Evolutionary conservation across 1,140 invertebrate genomes (phyloP), one percentile per base, ranked within the genome.

Genomic region (Drosophila varians): DNA sequence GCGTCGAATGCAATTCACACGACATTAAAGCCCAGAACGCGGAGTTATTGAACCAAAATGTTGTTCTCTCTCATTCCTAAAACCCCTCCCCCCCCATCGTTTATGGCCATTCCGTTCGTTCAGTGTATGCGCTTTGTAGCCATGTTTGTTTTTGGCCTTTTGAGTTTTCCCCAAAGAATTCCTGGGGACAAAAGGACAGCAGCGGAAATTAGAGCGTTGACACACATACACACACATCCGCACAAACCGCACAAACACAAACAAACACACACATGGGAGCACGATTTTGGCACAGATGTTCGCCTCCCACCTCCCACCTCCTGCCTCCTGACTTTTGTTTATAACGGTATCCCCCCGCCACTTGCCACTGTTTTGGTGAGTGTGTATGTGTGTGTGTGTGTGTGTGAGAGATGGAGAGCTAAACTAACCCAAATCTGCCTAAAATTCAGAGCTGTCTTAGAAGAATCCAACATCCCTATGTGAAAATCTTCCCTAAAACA

Each of bases 1-100:
- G 60, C 43, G 34, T 66, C 62, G 61, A 66, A 53, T 66, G 62
- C 62, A 66, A 66, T 66, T 66, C 62, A 66, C 62, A 66, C 62
- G 62, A 66, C 62, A 66, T 66, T 66, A 66, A 66, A 66, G 38
- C 53, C 31, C 26, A 21, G 47, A 46, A 52, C 62, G 62, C 62
- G 36, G 60, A 66, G 36, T 34, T 66, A 53, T 66, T 52, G 46
- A 65, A 65, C 36, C 60, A 45, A 18, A 23, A 64, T 42, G 49
- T 31, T 34, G 14, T 3, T 11, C 23, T 54, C 23, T 9, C 31
- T 19, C 49, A 42, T 53, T 40, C 3, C 19, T n/a, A n/a, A n/a
- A n/a, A n/a, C n/a, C 12, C 2, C 1, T 7, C 8, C 14, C 12
- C 16, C 14, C 38, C 3, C 16, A 8, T 9, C n/a, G n/a, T n/a